Evolutionary conservation across 2,113 vertebrate genomes (phyloP).

Genomic region (Ciconia maguari): DNA sequence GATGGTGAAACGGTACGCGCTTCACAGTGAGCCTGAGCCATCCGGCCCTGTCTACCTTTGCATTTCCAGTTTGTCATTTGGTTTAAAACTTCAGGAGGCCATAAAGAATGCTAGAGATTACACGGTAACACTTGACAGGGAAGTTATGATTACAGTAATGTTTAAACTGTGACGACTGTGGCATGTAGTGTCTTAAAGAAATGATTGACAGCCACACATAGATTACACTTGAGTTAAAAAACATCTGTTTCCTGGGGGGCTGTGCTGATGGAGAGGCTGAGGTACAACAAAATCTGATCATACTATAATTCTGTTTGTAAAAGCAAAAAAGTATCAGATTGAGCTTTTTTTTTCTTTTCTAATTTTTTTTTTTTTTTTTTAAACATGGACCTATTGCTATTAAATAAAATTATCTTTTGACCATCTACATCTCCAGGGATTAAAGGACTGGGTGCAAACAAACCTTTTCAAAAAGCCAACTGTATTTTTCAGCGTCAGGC

Average conservation of each 20-base stretch:
- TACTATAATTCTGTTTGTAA: neutral
- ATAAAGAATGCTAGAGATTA: constrained; percentile 4
- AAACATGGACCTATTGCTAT: neutral
- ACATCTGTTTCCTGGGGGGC: neutral
- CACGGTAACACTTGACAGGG: constrained; percentile 11
- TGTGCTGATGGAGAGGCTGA: neutral
- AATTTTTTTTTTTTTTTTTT: neutral
- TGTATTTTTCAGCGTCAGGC: neutral
- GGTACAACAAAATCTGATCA: neutral
- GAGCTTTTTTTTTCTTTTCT: neutral
- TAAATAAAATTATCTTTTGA: neutral
- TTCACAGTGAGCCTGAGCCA: neutral
- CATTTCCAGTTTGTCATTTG: neutral
- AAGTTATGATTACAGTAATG: constrained; percentile 4
- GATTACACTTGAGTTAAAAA: neutral
- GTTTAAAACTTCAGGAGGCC: constrained; percentile 15
- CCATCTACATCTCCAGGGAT: neutral
- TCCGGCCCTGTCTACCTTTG: neutral
- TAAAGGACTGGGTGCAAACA: neutral
- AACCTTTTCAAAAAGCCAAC: neutral
- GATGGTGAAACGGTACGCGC: rapidly evolving
- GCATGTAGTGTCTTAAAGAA: constrained; percentile 6
- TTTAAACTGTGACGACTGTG: neutral
- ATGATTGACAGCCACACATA: neutral
- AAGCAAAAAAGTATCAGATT: neutral